Evolutionary conservation across 2,113 vertebrate genomes (phyloP).

Genomic region (Lepidothrix coronata): DNA sequence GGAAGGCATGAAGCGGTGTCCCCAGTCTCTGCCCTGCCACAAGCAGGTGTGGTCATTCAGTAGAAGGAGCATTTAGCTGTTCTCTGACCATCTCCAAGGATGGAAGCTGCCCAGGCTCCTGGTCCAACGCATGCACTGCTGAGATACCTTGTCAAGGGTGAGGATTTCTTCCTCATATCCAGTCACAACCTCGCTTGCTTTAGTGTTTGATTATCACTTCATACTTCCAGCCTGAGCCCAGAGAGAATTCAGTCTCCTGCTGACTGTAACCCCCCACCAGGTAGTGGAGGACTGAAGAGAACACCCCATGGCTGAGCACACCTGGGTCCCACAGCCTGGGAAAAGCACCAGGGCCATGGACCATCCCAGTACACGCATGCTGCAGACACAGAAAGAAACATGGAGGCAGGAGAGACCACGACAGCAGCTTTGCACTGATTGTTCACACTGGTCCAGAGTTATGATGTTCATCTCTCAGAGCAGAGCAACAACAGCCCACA

Average conservation of each 20-base stretch:
- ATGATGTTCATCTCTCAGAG: not conserved
- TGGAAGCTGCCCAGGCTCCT: not conserved
- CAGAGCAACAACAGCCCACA: not conserved
- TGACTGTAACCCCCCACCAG: not conserved
- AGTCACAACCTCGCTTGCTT: not conserved
- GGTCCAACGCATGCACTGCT: rapidly evolving
- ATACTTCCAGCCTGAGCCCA: not conserved
- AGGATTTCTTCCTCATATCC: not conserved
- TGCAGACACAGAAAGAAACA: not conserved
- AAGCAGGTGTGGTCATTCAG: not conserved
- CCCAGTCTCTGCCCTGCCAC: not conserved
- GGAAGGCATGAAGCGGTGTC: rapidly evolving
- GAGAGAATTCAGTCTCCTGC: not conserved
- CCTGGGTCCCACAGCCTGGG: not conserved
- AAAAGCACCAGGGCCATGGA: rapidly evolving
- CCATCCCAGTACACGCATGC: not conserved
- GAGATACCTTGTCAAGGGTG: not conserved
- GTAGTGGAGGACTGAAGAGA: not conserved
- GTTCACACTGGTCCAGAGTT: not conserved
- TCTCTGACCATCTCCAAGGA: not conserved
- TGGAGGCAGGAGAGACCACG: not conserved
- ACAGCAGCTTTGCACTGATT: not conserved
- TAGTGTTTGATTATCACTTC: not conserved
- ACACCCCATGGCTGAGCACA: not conserved
- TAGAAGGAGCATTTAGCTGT: not conserved